Evolutionary conservation across 2,797 vertebrate species (phyloP).

Genomic region (Lithobates pipiens): DNA sequence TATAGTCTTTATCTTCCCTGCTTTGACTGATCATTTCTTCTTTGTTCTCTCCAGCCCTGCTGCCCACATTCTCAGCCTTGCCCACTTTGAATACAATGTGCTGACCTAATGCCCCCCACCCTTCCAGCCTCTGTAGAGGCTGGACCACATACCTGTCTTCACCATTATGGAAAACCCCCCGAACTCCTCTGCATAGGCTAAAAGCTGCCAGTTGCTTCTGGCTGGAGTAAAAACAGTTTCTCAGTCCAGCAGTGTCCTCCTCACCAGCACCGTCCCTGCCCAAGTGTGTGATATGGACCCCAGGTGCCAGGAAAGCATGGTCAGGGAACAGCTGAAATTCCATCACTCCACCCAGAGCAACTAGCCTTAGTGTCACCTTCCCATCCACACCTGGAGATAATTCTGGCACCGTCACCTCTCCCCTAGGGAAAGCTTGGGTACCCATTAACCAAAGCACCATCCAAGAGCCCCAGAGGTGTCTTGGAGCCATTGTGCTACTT

Average conservation of each 20-base stretch:
- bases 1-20: not conserved
- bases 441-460: constrained; percentile 50
- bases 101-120: constrained; percentile 14
- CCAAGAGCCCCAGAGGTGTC: not conserved
- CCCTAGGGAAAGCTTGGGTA: constrained; percentile 46
- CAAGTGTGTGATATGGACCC: constrained; percentile 81
- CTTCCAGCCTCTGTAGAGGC: constrained; percentile 71
- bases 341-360: constrained; percentile 81
- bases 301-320: constrained; percentile 83
- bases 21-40: not conserved
- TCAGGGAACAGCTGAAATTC: constrained; percentile 85
- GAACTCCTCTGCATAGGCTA: constrained; percentile 87
- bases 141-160: constrained; percentile 85
- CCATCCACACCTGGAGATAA: constrained; percentile 66
- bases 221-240: constrained; percentile 87
- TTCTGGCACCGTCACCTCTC: constrained; percentile 68
- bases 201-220: constrained; percentile 84
- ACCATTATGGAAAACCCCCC: constrained; percentile 85
- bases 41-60: constrained; percentile 9
- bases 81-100: constrained; percentile 32
- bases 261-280: constrained; percentile 58
- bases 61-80: constrained; percentile 2
- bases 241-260: constrained; percentile 67
- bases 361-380: constrained; percentile 75
- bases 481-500: not conserved